Evolutionary conservation across 2,888 invertebrate species (phyloP).

Genomic region (Phaedon cochleariae): DNA sequence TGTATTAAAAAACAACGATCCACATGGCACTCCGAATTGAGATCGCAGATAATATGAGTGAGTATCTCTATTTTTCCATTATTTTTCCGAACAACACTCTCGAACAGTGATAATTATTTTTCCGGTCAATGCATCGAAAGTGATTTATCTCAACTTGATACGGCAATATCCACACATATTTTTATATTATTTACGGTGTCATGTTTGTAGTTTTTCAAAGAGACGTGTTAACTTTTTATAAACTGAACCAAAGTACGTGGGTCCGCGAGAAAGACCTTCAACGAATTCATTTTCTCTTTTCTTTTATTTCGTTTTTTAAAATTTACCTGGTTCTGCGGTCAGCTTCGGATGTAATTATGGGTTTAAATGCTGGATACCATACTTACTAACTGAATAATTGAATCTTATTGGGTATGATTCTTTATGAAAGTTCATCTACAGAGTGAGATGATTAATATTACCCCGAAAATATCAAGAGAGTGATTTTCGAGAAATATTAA

Average conservation of each 20-base stretch:
- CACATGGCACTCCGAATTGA: no score
- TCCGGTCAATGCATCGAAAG: background rate
- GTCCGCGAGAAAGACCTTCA: background rate
- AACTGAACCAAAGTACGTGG: background rate
- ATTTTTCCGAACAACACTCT: background rate
- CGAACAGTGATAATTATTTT: background rate
- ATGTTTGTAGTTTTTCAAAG: background rate
- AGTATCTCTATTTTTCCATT: background rate
- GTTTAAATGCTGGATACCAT: no score
- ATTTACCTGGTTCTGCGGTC: background rate
- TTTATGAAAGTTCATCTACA: no score
- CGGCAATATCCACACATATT: background rate
- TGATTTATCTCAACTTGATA: background rate
- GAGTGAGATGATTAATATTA: no score
- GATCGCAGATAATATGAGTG: background rate
- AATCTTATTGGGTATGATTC: no score
- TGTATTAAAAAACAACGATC: no score
- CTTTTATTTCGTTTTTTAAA: background rate
- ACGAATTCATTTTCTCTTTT: background rate
- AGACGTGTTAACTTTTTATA: constrained; percentile 1
- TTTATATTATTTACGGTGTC: background rate
- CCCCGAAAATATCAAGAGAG: no score
- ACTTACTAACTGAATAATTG: no score
- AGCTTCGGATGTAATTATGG: no score
- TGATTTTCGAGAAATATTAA: no score